Conservation (phyloP, 2,888 invertebrate species). For the Phrixothrix hirtus region DNA sequence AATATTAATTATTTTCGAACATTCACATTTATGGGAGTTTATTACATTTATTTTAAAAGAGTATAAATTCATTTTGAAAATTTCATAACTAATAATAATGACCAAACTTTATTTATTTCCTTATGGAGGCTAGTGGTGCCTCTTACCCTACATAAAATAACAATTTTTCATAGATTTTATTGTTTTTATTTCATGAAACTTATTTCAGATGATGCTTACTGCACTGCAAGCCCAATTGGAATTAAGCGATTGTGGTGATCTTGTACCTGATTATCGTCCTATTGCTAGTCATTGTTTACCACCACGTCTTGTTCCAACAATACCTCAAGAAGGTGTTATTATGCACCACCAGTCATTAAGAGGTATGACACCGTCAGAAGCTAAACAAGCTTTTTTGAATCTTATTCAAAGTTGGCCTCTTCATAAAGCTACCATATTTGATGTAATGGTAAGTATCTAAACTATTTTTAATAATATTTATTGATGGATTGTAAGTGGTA, state of each 20-base stretch:
- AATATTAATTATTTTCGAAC: too few species aligned
- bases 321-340: slow-evolving; percentile 82
- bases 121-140: too few species aligned
- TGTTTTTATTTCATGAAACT: not conserved
- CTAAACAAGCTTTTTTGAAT: slow-evolving; percentile 91
- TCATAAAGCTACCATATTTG: slow-evolving; percentile 90
- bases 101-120: too few species aligned
- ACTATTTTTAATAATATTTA: not conserved
- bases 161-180: not conserved
- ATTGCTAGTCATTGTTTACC: slow-evolving; percentile 84
- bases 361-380: slow-evolving; percentile 83
- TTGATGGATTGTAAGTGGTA: not conserved
- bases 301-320: slow-evolving; percentile 75
- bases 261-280: slow-evolving; percentile 65
- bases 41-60: too few species aligned
- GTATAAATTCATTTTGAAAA: too few species aligned
- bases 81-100: too few species aligned
- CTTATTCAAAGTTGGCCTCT: slow-evolving; percentile 93
- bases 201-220: slow-evolving; percentile 84
- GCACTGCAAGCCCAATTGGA: slow-evolving; percentile 93
- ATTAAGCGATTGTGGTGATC: slow-evolving; percentile 78
- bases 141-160: not conserved
- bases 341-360: slow-evolving; percentile 89
- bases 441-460: slow-evolving; percentile 80
- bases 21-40: too few species aligned